A percentile compares a stretch with the other conserved stretches of the same genome.
These are phyloP conservation scores for Erebia palarica DNA, from an alignment of 2,888 invertebrate species.

Conservation along the genomic window DNA sequence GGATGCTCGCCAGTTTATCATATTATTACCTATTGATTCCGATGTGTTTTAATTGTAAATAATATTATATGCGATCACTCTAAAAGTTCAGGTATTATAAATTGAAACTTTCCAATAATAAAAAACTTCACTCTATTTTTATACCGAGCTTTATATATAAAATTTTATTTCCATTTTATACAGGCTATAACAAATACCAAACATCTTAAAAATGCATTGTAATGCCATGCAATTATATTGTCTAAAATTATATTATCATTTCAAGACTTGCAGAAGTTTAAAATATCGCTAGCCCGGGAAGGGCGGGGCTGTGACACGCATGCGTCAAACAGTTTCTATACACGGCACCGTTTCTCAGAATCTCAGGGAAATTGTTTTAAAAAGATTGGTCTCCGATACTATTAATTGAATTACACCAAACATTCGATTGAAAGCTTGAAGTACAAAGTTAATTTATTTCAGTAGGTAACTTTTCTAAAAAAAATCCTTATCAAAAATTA, in stretches of 20 bases:
- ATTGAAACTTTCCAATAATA: too few relatives aligned
- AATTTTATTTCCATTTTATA: neutral
- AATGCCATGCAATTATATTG: slow-evolving; percentile 41
- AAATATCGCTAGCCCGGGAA: slow-evolving; percentile 62
- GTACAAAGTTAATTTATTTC: neutral
- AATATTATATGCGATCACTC: too few relatives aligned
- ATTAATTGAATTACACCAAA: neutral
- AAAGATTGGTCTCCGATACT: slow-evolving; percentile 22
- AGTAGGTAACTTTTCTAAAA: neutral
- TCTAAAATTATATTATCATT: too few relatives aligned
- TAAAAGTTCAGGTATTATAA: too few relatives aligned
- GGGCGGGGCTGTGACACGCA: slow-evolving; percentile 72
- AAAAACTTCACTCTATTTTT: too few relatives aligned
- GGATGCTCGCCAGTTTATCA: too few relatives aligned
- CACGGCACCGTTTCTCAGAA: slow-evolving; percentile 52
- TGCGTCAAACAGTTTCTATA: slow-evolving; percentile 51
- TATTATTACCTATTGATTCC: too few relatives aligned
- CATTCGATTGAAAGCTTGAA: neutral
- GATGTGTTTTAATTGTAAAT: too few relatives aligned
- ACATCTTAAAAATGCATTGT: slow-evolving; percentile 13
- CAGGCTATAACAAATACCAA: neutral
- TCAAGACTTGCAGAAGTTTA: slow-evolving; percentile 54
- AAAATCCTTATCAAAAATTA: neutral
- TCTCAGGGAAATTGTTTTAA: slow-evolving; percentile 53
- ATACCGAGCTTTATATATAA: neutral